These are phyloP conservation scores for Drosophila lutescens DNA, from an alignment of 2,888 invertebrate species.

Conservation along the genomic window DNA sequence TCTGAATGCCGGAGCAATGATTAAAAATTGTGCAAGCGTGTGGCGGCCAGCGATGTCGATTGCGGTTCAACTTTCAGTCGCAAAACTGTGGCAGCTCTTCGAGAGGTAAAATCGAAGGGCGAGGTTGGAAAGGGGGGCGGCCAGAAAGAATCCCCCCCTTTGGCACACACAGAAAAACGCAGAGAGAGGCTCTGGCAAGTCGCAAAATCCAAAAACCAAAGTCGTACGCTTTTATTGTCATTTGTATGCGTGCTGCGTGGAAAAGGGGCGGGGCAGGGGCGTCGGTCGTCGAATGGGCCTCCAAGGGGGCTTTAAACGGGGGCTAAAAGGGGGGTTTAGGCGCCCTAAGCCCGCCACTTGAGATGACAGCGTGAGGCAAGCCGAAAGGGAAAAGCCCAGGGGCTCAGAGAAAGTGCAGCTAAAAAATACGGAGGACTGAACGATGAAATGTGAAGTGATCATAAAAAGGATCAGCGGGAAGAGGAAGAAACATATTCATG, in stretches of 20 bases:
- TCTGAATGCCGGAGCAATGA: slow-evolving; percentile 61
- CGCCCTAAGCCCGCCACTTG: slow-evolving; percentile 22
- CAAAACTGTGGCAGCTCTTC: slow-evolving; percentile 20
- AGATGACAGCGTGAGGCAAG: slow-evolving; percentile 31
- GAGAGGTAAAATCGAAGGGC: background rate
- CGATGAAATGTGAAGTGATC: background rate
- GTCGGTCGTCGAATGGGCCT: background rate
- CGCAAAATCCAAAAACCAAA: slow-evolving; percentile 75
- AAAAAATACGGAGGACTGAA: background rate
- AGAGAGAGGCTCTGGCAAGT: slow-evolving; percentile 43
- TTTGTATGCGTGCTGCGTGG: slow-evolving; percentile 64
- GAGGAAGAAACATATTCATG: too few relatives aligned
- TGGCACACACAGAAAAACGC: slow-evolving; percentile 5
- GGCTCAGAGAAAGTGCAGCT: slow-evolving; percentile 1
- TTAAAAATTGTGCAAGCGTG: slow-evolving; percentile 76
- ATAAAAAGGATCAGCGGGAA: background rate
- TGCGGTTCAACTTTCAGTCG: slow-evolving; percentile 43
- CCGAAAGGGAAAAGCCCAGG: background rate
- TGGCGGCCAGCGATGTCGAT: slow-evolving; percentile 45
- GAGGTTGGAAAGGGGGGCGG: background rate
- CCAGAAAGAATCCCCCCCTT: background rate
- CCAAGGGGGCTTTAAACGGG: background rate
- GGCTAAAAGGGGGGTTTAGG: background rate
- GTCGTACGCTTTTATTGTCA: slow-evolving; percentile 75
- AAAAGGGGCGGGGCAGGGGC: background rate